These are phyloP conservation scores for Anas platyrhynchos DNA, from an alignment of 2,113 vertebrate species.

Conservation along the genomic window DNA sequence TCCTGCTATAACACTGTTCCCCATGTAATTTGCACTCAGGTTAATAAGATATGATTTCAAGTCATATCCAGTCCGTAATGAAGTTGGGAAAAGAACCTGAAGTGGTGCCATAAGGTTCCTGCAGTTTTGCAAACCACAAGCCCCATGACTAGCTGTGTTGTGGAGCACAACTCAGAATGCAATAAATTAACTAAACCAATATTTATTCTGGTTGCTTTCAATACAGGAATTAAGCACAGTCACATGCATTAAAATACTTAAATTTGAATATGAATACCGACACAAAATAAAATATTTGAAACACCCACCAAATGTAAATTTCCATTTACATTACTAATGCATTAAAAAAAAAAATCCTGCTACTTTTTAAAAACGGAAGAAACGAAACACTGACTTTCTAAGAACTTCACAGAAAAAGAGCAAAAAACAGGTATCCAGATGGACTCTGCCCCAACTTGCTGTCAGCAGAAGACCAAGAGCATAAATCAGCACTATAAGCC, in stretches of 20 bases:
- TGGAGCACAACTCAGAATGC: neutral
- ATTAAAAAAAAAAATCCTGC: neutral
- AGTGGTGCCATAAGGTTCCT: neutral
- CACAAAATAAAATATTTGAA: neutral
- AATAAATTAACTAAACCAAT: slow-evolving; percentile 7
- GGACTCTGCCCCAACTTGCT: neutral
- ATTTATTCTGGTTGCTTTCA: neutral
- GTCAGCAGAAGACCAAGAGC: neutral
- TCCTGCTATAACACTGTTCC: neutral
- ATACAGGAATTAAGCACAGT: neutral
- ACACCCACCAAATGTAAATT: neutral
- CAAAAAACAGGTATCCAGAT: neutral
- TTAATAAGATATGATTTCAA: slow-evolving; percentile 1
- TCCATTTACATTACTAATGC: neutral
- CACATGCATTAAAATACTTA: neutral
- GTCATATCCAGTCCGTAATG: neutral
- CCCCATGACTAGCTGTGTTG: neutral
- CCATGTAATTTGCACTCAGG: slow-evolving; percentile 13
- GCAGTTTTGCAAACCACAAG: neutral
- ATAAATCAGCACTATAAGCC: neutral
- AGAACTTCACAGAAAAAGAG: neutral
- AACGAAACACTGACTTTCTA: neutral
- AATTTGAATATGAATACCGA: neutral
- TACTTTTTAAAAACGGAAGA: neutral
- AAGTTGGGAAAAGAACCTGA: neutral